Evolutionary conservation across 2,797 vertebrate genomes (phyloP).

Genomic region (Cryptoblepharus egeriae): DNA sequence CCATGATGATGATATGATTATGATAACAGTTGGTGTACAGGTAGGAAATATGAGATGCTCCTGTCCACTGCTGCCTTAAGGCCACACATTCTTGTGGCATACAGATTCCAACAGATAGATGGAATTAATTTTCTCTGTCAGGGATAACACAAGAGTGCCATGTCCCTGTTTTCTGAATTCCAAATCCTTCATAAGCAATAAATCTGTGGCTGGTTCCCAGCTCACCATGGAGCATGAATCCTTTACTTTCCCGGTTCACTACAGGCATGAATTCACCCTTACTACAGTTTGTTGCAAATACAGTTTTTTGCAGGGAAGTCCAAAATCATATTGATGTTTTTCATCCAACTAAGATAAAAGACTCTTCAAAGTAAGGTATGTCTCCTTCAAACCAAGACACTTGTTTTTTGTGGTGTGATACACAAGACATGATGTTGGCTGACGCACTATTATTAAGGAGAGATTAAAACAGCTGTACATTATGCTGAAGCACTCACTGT

Average conservation of each 20-base stretch:
- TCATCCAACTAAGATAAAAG: slow-evolving; percentile 29
- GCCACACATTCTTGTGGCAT: neutral
- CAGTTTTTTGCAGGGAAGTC: neutral
- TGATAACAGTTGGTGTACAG: neutral
- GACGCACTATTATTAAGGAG: slow-evolving; percentile 92
- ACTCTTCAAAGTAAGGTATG: slow-evolving; percentile 48
- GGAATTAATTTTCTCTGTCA: neutral
- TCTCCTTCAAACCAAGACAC: slow-evolving; percentile 31
- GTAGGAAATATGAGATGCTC: neutral
- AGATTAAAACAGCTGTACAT: slow-evolving; percentile 99
- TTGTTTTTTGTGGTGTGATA: slow-evolving; percentile 68
- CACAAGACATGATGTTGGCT: slow-evolving; percentile 83
- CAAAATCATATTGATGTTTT: neutral
- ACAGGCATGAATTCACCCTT: neutral
- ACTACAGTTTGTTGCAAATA: neutral
- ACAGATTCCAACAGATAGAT: too few species aligned
- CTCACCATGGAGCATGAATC: neutral
- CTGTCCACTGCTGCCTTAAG: neutral
- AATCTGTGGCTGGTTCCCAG: neutral
- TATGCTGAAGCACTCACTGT: slow-evolving; percentile 90
- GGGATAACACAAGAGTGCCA: neutral
- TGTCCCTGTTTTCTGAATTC: neutral
- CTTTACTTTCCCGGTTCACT: neutral
- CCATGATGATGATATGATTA: too few species aligned
- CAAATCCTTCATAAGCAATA: neutral